These are phyloP conservation scores for Atherinomorus stipes DNA, from an alignment of 2,113 vertebrate genomes.

Conservation along the genomic window DNA sequence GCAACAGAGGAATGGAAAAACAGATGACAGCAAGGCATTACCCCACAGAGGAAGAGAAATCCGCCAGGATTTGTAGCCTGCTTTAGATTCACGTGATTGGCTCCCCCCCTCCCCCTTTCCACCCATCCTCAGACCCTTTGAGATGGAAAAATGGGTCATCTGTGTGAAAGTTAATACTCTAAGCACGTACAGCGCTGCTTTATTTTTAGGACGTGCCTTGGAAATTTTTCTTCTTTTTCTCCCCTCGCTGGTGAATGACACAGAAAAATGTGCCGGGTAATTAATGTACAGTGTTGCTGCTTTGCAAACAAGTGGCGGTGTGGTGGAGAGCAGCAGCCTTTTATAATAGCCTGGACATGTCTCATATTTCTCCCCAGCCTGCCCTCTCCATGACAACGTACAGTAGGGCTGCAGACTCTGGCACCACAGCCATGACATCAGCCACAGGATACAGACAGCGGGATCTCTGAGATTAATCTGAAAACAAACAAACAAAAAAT, in stretches of 20 bases:
- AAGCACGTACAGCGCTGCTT: slow-evolving; percentile 77
- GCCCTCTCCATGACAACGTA: slow-evolving; percentile 69
- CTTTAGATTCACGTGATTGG: slow-evolving; percentile 76
- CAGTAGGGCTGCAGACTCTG: slow-evolving; percentile 52
- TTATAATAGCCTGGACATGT: slow-evolving; percentile 60
- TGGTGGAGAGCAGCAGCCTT: slow-evolving; percentile 52
- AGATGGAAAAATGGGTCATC: slow-evolving; percentile 84
- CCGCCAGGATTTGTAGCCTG: slow-evolving; percentile 77
- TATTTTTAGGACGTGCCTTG: slow-evolving; percentile 82
- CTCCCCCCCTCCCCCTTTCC: slow-evolving; percentile 46
- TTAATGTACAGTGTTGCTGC: slow-evolving; percentile 70
- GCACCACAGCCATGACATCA: slow-evolving; percentile 59
- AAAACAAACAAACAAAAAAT: slow-evolving; percentile 21
- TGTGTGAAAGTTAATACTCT: slow-evolving; percentile 80
- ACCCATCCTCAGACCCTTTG: slow-evolving; percentile 73
- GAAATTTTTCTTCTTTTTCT: slow-evolving; percentile 46
- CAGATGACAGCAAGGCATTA: slow-evolving; percentile 67
- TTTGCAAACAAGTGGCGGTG: slow-evolving; percentile 47
- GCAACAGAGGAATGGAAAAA: slow-evolving; percentile 63
- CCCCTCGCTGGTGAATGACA: slow-evolving; percentile 68
- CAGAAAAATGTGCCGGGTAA: slow-evolving; percentile 59
- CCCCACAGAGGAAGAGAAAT: slow-evolving; percentile 68
- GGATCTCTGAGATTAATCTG: slow-evolving; percentile 22
- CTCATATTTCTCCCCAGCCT: slow-evolving; percentile 61
- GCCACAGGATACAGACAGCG: slow-evolving; percentile 41